Base-by-base conservation (phyloP, 2,888 invertebrate species). In the Cinara cedri region DNA sequence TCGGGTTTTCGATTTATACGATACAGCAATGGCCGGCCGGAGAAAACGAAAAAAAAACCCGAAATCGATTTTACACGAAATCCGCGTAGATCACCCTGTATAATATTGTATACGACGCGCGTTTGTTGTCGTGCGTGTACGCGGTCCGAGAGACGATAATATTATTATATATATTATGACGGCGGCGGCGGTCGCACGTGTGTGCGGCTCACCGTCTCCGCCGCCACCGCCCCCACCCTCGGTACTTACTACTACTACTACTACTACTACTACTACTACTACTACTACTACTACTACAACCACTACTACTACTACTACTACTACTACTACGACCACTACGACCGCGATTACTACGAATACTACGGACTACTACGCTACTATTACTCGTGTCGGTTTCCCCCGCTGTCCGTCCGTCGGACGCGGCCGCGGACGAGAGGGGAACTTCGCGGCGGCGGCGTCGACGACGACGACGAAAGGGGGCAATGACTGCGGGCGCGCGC, bases 401-500 rank as follows among this genome's bases (percentile, higher is more conserved):
- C 51, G 19, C 70, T 14, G 6, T n/a, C n/a, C n/a, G 70, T 13
- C 71, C 49, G 16, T 55, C 68, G 34, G 3, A 3, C 34, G 34
- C 34, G 34, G 6, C 34, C 34, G 34, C 3, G 6, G 34, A 34
- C 34, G 34, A 34, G 34, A 34, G 21, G 3, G 54, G 54, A 4
- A n/a, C n/a, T n/a, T n/a, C 9, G 49, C 49, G 11, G 49, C n/a
- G n/a, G 14, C 70, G 54, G 13, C 70, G 19, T 3, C 54, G 62
- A 42, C 21, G 34, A 34, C 34, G 34, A 21, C 51, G 54, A 68
- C 66, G 49, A 72, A 62, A 72, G 72, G 72, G 72, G 62, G 72
- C 72, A 72, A 72, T 63, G 72, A 72, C 72, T 72, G 72, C 72
- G 19, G 71, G 71, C 57, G 44, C 44, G 71, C 71, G 57, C 4